Conservation (phyloP, 2,113 vertebrate species). For the Stomatorhinus ivindoensis region DNA sequence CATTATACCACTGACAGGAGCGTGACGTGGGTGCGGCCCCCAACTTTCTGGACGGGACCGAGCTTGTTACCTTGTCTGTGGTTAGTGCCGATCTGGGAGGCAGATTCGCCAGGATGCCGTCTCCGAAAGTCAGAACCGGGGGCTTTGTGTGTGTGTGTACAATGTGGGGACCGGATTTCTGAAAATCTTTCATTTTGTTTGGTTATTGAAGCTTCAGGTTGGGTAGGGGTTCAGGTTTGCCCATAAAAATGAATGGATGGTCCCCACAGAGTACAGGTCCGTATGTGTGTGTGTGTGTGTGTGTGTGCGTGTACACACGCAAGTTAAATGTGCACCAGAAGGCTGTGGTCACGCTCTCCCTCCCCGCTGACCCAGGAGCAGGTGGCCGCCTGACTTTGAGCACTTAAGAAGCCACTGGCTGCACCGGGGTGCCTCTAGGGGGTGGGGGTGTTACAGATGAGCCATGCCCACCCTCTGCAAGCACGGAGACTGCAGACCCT, state of each 20-base stretch:
- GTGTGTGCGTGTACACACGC: neutral
- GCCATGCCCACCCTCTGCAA: neutral
- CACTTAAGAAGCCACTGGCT: neutral
- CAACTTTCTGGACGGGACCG: neutral
- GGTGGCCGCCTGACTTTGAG: neutral
- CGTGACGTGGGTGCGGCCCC: neutral
- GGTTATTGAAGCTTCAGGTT: neutral
- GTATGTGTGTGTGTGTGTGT: neutral
- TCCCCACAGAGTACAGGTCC: too few relatives aligned
- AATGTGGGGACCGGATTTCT: neutral
- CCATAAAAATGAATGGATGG: neutral
- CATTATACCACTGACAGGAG: neutral
- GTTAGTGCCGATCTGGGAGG: neutral
- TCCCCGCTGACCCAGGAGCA: constrained; percentile 1
- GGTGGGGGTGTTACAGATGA: neutral
- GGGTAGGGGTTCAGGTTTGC: neutral
- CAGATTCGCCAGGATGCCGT: neutral
- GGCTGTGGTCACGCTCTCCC: neutral
- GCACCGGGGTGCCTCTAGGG: neutral
- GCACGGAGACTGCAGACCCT: neutral
- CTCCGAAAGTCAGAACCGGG: neutral
- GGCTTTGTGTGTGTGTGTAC: neutral
- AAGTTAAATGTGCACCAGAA: constrained; percentile 8
- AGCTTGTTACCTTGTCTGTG: neutral
- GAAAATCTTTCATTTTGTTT: neutral